These are phyloP conservation scores for Hydractinia symbiolongicarpus DNA, from an alignment of 30 jellyfish, hydroid and myxozoan species.

Conservation along the genomic window DNA sequence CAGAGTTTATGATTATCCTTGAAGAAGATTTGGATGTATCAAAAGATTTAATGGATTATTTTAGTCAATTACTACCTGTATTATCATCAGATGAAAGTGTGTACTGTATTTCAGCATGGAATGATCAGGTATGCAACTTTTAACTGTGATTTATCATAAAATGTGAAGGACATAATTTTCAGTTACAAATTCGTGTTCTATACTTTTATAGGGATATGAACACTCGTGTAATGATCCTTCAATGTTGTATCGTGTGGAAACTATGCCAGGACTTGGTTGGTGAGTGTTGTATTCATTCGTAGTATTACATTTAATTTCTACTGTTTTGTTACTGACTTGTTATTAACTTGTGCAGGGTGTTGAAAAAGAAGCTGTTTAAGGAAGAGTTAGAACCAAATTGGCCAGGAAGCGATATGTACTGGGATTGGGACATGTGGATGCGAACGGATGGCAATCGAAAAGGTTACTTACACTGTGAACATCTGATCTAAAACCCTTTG, in stretches of 20 bases:
- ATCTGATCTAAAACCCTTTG: too few species aligned
- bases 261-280: constrained; percentile 99
- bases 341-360: constrained; percentile 21
- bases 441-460: constrained; percentile 73
- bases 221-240: constrained; percentile 93
- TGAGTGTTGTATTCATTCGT: constrained; percentile 2
- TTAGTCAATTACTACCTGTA: constrained; percentile 78
- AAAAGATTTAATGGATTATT: constrained; percentile 86
- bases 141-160: neutral
- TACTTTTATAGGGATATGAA: constrained; percentile 64
- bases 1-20: constrained; percentile 70
- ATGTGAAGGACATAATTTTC: too few species aligned
- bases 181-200: neutral
- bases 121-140: constrained; percentile 75
- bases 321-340: neutral
- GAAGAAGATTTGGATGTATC: constrained; percentile 99
- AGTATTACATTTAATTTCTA: neutral
- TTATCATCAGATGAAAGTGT: constrained; percentile 65
- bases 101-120: constrained; percentile 99
- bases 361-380: constrained; percentile 24
- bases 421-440: constrained; percentile 99
- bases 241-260: constrained; percentile 85
- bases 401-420: constrained; percentile 66
- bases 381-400: constrained; percentile 35
- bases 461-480: constrained; percentile 20